A percentile compares a stretch with the other conserved stretches of the same genome.
Conservation (phyloP, 2,888 invertebrate species). For the Harmothoe impar region DNA sequence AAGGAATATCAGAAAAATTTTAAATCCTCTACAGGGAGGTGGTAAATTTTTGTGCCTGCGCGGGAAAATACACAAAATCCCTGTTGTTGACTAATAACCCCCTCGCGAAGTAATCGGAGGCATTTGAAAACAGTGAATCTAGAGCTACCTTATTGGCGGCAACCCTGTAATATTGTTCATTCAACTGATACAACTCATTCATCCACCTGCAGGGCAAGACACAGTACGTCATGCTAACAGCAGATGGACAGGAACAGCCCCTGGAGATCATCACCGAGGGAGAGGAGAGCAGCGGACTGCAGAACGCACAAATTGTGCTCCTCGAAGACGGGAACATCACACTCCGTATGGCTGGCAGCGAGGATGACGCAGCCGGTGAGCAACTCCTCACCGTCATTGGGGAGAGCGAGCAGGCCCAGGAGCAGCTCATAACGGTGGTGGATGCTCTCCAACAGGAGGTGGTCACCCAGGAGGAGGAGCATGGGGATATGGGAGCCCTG, state of each 20-base stretch:
- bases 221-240: constrained; percentile 59
- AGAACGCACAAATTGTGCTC: constrained; percentile 28
- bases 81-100: too few species aligned
- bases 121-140: too few species aligned
- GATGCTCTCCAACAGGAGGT: neutral
- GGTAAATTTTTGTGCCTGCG: too few species aligned
- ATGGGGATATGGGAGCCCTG: neutral
- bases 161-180: too few species aligned
- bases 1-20: too few species aligned
- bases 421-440: neutral
- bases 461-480: neutral
- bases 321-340: constrained; percentile 44
- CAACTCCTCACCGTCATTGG: neutral
- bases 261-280: constrained; percentile 43
- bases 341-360: constrained; percentile 14
- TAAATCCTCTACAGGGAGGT: too few species aligned
- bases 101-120: too few species aligned
- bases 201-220: constrained; percentile 16
- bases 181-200: too few species aligned
- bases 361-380: neutral
- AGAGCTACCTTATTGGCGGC: too few species aligned
- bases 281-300: neutral
- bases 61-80: too few species aligned
- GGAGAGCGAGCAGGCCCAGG: neutral
- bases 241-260: constrained; percentile 19